phyloP scores from a whole-genome alignment of 2,113 vertebrate species.

The Eonycteris spelaea region DNA sequence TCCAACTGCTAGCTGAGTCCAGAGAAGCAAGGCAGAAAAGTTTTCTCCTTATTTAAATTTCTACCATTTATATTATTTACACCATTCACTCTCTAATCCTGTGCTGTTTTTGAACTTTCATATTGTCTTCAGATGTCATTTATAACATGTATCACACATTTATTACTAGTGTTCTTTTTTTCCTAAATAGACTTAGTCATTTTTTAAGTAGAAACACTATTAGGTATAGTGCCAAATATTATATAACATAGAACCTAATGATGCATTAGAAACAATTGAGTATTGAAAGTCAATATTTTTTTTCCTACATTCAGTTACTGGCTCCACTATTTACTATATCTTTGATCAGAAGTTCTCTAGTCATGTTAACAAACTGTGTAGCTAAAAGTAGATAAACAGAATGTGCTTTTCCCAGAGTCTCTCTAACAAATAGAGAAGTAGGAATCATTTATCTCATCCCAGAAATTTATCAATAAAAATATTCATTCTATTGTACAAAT shows the following conservation, averaged over 20 bases:
- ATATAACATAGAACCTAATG: not conserved
- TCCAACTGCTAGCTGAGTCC: not conserved
- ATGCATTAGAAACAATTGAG: not conserved
- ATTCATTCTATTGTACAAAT: not conserved
- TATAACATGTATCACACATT: not conserved
- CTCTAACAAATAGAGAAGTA: not conserved
- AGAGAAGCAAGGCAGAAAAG: not conserved
- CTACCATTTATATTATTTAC: not conserved
- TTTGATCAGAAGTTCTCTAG: not conserved
- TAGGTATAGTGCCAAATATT: not conserved
- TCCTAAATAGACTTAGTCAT: not conserved
- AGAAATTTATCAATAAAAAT: not conserved
- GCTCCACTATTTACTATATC: not conserved
- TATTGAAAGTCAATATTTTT: not conserved
- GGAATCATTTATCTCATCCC: not conserved
- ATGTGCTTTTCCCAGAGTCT: not conserved
- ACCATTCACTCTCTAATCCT: not conserved
- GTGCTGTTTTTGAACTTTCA: not conserved
- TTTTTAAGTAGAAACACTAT: not conserved
- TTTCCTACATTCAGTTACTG: not conserved
- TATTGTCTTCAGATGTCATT: not conserved
- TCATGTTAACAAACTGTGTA: not conserved
- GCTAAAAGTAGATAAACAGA: not conserved
- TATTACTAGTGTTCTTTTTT: constrained; percentile 3
- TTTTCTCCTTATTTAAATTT: not conserved